Evolutionary conservation across 2,888 invertebrate species (phyloP), one percentile per base, ranked within the genome.

Genomic region (Tethea ocularis): DNA sequence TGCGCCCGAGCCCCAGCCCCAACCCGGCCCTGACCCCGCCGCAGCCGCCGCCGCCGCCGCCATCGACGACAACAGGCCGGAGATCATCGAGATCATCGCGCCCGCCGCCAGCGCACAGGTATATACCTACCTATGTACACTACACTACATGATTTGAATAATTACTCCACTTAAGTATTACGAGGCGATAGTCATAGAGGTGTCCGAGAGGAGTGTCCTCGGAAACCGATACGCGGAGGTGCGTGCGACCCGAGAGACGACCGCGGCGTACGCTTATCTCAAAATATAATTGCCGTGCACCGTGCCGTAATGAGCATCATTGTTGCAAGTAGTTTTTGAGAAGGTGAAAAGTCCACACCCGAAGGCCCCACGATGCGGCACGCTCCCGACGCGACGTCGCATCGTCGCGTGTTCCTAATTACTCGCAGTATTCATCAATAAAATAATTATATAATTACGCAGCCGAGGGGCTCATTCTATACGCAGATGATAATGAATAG

Each of bases 21-120:
- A 61, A 41, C 80, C 88, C 13, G 76, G 62, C 8, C 74, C 86
- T 52, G 74, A 68, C 57, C 80, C 88, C 5, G 36, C 36, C 36
- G 36, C 36, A n/a, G 33, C 33, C 33, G 33, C 33, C 46, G 78
- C 69, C 15, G 75, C 87, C 15, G 76, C 69, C 59, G 77, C 87
- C 61, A 72, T 74, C 17, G 80, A 79, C 59, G 91, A 91, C 78
- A 83, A 85, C 78, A 75, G 72, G 33, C 93, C 93, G 0, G 93
- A 93, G 69, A 92, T 93, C 72, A 93, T 93, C 38, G 93, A 93
- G 71, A 93, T 93, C 72, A 93, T 93, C 68, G 93, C 93, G 0
- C 93, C 93, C 59, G 93, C 93, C 36, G 86, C 81, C 70, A 87
- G 86, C 60, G 93, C 93, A 63, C 93, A 93, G 88, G 93, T 93